These are phyloP conservation scores for Stegana nigrithorax DNA, from an alignment of 2,888 invertebrate species.

Conservation along the genomic window DNA sequence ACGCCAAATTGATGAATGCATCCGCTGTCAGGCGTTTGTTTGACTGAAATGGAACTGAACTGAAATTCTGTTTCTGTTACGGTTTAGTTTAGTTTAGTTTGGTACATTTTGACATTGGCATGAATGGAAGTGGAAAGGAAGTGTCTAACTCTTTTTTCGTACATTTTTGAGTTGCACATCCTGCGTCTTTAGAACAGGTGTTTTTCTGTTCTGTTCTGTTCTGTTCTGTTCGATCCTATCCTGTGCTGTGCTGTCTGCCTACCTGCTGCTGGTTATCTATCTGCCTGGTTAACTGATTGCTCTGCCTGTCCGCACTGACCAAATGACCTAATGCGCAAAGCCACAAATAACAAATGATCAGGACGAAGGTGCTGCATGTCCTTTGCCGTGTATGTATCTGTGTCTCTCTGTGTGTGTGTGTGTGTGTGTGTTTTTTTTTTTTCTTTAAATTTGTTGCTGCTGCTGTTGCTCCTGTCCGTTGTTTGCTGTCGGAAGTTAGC, in stretches of 20 bases:
- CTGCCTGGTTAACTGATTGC: not conserved
- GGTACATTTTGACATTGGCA: no score
- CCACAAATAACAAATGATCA: slow-evolving; percentile 10
- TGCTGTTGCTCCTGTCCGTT: not conserved
- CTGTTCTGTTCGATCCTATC: not conserved
- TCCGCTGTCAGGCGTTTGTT: slow-evolving; percentile 43
- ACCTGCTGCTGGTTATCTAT: not conserved
- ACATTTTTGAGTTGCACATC: not conserved
- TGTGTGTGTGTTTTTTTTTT: not conserved
- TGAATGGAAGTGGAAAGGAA: no score
- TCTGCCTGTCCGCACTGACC: slow-evolving; percentile 39
- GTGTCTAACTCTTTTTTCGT: not conserved
- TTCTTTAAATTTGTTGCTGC: not conserved
- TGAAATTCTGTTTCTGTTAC: no score
- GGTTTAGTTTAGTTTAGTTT: no score
- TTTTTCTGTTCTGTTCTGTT: slow-evolving; percentile 32
- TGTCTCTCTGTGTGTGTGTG: not conserved
- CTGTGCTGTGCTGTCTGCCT: not conserved
- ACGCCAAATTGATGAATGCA: slow-evolving; percentile 64
- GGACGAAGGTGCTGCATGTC: no score
- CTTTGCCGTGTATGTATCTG: no score
- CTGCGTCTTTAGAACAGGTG: slow-evolving; percentile 44
- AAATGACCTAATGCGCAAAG: slow-evolving; percentile 61
- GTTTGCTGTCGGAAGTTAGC: slow-evolving; percentile 1
- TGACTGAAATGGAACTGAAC: slow-evolving; percentile 45